Evolutionary conservation across 1,140 invertebrate genomes (phyloP).

Genomic region (Pectinophora gossypiella): DNA sequence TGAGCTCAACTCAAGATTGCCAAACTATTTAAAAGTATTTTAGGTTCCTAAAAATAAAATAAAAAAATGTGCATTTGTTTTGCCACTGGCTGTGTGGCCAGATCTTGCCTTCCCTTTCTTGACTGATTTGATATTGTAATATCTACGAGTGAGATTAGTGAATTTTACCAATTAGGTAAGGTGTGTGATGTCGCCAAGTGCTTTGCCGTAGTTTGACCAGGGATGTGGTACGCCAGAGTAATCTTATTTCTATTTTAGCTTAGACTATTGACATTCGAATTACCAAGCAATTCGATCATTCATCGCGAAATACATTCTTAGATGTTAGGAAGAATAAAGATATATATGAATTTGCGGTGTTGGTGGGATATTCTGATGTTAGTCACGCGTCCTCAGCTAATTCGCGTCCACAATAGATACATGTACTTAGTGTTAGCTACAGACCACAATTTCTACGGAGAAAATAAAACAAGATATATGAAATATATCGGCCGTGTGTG

Average conservation of each 20-base stretch:
- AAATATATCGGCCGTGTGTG: constrained; percentile 49
- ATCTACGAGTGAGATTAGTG: constrained; percentile 61
- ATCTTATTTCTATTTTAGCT: constrained; percentile 67
- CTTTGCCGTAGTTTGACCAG: constrained; percentile 50
- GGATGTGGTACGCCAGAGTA: constrained; percentile 54
- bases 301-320: constrained; percentile 71
- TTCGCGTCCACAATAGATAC: constrained; percentile 48
- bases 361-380: constrained; percentile 37
- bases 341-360: constrained; percentile 59
- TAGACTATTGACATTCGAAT: constrained; percentile 64
- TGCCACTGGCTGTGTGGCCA: constrained; percentile 10
- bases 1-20: constrained; percentile 33
- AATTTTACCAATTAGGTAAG: constrained; percentile 59
- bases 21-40: constrained; percentile 37
- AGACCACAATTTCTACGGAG: constrained; percentile 5
- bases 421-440: constrained; percentile 20
- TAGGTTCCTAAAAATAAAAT: constrained; percentile 60
- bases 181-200: constrained; percentile 56
- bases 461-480: constrained; percentile 43
- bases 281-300: constrained; percentile 74
- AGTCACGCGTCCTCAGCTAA: constrained; percentile 35
- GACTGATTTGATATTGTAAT: constrained; percentile 57
- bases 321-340: constrained; percentile 61
- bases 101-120: constrained; percentile 24
- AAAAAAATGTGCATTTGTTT: constrained; percentile 43